phyloP scores from a whole-genome alignment of 2,113 vertebrate genomes.

The Aleadryas rufinucha region DNA sequence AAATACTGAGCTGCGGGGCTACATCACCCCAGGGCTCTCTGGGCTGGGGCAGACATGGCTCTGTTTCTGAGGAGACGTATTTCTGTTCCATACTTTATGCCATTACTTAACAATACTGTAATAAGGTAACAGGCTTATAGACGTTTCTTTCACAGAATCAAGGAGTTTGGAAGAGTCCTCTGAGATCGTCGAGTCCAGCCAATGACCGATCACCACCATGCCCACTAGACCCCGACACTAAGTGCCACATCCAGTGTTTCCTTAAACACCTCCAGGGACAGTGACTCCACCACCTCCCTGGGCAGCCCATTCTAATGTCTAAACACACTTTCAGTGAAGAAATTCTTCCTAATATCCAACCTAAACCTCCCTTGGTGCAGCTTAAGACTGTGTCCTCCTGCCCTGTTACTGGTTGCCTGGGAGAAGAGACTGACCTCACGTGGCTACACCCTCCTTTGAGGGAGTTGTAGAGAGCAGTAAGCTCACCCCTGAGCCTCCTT shows the following conservation, averaged over 20 bases:
- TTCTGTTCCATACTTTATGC: background rate
- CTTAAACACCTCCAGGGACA: background rate
- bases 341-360: background rate
- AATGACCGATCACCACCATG: background rate
- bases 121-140: background rate
- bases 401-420: too few relatives aligned
- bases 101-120: background rate
- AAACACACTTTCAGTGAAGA: background rate
- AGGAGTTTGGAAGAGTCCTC: background rate
- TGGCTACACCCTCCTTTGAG: background rate
- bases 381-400: background rate
- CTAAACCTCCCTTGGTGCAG: background rate
- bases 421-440: background rate
- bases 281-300: background rate
- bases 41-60: background rate
- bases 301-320: background rate
- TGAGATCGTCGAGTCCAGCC: background rate
- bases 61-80: background rate
- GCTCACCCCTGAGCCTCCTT: background rate
- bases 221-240: background rate
- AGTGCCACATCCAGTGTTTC: background rate
- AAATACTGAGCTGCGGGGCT: too few relatives aligned
- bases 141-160: background rate
- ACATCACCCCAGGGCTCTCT: accelerated
- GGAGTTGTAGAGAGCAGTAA: accelerated